phyloP scores from a whole-genome alignment of 2,113 vertebrate species.

The Gopherus flavomarginatus region DNA sequence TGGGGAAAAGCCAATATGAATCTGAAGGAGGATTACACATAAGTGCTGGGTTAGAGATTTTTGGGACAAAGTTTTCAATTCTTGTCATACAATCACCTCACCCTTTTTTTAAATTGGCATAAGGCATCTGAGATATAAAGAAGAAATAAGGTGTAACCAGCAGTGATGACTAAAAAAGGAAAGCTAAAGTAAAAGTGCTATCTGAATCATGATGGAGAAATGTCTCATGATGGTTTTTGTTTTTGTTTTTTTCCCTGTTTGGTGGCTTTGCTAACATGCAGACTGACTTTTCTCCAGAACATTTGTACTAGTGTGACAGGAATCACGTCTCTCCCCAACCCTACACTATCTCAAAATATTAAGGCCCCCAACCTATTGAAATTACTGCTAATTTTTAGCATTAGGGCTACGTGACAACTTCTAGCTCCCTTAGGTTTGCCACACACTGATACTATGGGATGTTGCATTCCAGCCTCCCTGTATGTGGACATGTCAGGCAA shows the following conservation, averaged over 20 bases:
- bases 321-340: background rate
- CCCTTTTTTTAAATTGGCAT: background rate
- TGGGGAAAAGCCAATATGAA: background rate
- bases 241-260: background rate
- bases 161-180: background rate
- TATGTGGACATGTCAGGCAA: background rate
- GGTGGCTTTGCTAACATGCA: background rate
- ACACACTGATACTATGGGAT: no score
- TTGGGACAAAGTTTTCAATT: background rate
- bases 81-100: background rate
- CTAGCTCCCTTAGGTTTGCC: background rate
- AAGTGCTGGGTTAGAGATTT: background rate
- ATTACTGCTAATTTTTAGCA: no score
- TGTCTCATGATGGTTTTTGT: background rate
- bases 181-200: background rate
- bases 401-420: background rate
- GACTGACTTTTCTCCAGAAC: background rate
- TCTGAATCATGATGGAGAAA: background rate
- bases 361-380: background rate
- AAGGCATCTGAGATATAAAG: background rate
- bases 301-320: rapidly evolving
- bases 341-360: background rate
- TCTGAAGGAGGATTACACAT: background rate
- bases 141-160: background rate
- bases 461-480: background rate